Percentiles rank a stretch among this genome's conserved stretches.
Conservation (phyloP, 23 tunicate species). For the Trididemnum clinides region DNA sequence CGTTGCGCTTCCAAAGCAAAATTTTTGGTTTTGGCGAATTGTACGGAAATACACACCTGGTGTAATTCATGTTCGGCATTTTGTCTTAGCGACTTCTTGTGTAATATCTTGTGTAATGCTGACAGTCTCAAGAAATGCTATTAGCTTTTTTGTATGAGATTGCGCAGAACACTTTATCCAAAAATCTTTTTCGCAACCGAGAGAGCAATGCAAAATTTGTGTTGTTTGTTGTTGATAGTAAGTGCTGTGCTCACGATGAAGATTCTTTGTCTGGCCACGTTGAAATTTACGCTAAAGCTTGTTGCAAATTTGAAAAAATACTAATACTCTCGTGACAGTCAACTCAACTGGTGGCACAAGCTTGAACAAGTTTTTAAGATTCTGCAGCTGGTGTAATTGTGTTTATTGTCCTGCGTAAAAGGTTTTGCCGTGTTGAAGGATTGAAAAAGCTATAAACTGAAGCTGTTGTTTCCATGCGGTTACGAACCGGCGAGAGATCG, state of each 20-base stretch:
- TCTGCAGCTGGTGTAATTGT: background rate
- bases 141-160: background rate
- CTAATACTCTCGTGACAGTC: background rate
- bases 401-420: background rate
- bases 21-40: background rate
- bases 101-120: no score
- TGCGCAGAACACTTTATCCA: background rate
- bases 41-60: background rate
- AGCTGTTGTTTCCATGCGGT: background rate
- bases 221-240: background rate
- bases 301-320: conserved; percentile 13
- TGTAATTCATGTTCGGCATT: conserved; percentile 6
- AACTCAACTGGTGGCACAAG: background rate
- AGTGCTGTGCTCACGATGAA: conserved; percentile 1
- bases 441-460: conserved; percentile 12
- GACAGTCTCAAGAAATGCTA: background rate
- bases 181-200: background rate
- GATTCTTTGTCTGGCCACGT: conserved; percentile 12
- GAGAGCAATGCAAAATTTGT: conserved; percentile 15
- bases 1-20: conserved; percentile 9
- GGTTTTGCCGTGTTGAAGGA: background rate
- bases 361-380: conserved; percentile 14
- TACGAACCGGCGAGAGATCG: no score
- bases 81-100: background rate
- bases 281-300: conserved; percentile 11